A percentile compares a stretch with the other conserved stretches of the same genome.
Conservation (phyloP, 2,888 invertebrate genomes). For the Coleophora flavipennella region DNA sequence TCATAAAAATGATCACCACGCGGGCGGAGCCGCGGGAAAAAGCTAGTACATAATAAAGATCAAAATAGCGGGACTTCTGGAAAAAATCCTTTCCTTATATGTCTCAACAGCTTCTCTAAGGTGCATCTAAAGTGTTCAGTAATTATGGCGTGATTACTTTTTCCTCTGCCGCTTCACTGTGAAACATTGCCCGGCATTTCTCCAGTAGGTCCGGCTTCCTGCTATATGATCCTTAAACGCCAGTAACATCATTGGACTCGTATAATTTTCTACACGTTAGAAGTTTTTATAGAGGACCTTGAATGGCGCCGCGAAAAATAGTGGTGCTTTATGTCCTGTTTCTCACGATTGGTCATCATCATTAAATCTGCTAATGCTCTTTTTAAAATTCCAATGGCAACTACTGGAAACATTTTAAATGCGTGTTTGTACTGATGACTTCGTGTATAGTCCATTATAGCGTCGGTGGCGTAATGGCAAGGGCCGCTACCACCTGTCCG, state of each 20-base stretch:
- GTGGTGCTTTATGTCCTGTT: neutral
- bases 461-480: too few species aligned
- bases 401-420: too few species aligned
- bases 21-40: too few species aligned
- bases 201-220: slow-evolving; percentile 52
- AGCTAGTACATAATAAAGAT: too few species aligned
- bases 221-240: slow-evolving; percentile 48
- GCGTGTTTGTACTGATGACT: too few species aligned
- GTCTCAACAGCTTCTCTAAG: slow-evolving; percentile 22
- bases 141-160: slow-evolving; percentile 39
- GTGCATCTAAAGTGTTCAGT: slow-evolving; percentile 33
- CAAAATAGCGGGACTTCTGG: slow-evolving; percentile 27
- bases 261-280: slow-evolving; percentile 39
- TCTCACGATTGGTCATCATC: too few species aligned
- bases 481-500: too few species aligned
- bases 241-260: slow-evolving; percentile 32
- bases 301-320: slow-evolving; percentile 26
- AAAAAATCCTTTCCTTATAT: slow-evolving; percentile 32
- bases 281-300: slow-evolving; percentile 39
- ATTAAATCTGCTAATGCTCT: too few species aligned
- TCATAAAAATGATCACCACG: too few species aligned
- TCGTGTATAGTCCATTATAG: too few species aligned
- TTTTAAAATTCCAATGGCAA: too few species aligned
- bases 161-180: slow-evolving; percentile 32
- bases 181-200: slow-evolving; percentile 22